These are phyloP conservation scores for Numenius phaeopus DNA, from an alignment of 2,797 vertebrate genomes.

Conservation along the genomic window DNA sequence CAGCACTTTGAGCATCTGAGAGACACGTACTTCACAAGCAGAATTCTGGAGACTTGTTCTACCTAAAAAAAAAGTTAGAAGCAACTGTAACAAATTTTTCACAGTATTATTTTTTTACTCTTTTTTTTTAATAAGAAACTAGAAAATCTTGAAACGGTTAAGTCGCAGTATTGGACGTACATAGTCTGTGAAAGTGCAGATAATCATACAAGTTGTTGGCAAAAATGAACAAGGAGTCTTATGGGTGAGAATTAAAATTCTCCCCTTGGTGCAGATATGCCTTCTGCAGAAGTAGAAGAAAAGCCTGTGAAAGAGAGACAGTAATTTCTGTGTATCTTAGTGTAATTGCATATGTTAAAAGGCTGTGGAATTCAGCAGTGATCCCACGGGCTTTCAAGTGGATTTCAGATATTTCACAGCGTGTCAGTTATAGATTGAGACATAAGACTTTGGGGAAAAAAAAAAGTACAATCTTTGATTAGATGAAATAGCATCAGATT, in stretches of 20 bases:
- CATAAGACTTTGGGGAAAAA: constrained; percentile 29
- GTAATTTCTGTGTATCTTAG: constrained; percentile 33
- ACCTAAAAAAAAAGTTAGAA: neutral
- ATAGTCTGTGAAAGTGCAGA: constrained; percentile 4
- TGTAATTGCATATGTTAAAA: constrained; percentile 49
- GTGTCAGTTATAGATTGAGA: constrained; percentile 64
- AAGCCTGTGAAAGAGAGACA: neutral
- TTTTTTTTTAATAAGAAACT: neutral
- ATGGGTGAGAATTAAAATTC: constrained; percentile 36
- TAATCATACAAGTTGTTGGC: constrained; percentile 3
- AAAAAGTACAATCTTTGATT: constrained; percentile 36
- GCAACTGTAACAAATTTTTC: neutral
- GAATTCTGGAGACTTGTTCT: neutral
- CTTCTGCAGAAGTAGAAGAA: neutral
- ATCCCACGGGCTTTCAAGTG: constrained; percentile 53
- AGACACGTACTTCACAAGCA: neutral
- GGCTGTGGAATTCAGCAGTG: constrained; percentile 39
- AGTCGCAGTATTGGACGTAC: neutral
- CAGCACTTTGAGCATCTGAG: neutral
- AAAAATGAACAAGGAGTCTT: neutral
- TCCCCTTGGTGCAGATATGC: constrained; percentile 22
- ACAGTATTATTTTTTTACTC: neutral
- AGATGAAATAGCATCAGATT: constrained; percentile 53
- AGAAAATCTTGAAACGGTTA: constrained; percentile 34
- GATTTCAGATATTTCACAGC: constrained; percentile 64